These are phyloP conservation scores for Grallaria varia DNA, from an alignment of 2,113 vertebrate genomes.

Conservation along the genomic window DNA sequence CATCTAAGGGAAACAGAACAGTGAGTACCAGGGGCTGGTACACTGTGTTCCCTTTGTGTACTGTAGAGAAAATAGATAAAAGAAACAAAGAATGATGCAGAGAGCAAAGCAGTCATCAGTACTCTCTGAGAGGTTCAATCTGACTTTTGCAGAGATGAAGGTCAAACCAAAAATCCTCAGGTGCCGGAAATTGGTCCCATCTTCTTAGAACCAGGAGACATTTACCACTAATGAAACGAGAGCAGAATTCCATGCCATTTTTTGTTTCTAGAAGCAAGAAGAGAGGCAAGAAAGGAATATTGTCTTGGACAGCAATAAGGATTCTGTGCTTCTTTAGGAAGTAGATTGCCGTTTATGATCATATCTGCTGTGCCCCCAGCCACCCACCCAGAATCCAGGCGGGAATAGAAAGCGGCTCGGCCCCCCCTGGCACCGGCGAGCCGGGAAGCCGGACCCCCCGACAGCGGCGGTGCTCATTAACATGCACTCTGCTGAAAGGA, in stretches of 20 bases:
- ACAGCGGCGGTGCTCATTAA: not conserved
- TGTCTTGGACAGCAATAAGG: not conserved
- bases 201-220: slow-evolving; percentile 9
- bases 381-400: slow-evolving; percentile 24
- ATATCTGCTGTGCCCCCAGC: slow-evolving; percentile 8
- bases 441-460: not conserved
- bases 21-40: slow-evolving; percentile 62
- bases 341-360: not conserved
- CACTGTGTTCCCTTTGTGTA: slow-evolving; percentile 65
- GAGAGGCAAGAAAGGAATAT: slow-evolving; percentile 31
- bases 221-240: not conserved
- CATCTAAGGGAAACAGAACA: slow-evolving; percentile 73
- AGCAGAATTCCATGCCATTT: not conserved
- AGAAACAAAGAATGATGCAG: slow-evolving; percentile 49
- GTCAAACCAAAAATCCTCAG: slow-evolving; percentile 56
- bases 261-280: not conserved
- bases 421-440: not conserved
- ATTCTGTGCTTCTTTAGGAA: slow-evolving; percentile 24
- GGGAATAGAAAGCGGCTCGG: not conserved
- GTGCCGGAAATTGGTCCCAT: slow-evolving; percentile 42
- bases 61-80: slow-evolving; percentile 58
- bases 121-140: slow-evolving; percentile 20
- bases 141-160: slow-evolving; percentile 51
- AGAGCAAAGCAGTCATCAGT: slow-evolving; percentile 44
- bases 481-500: slow-evolving; percentile 42